Conservation (phyloP, 92 coral and sea anemone species). For the Metridium senile region DNA sequence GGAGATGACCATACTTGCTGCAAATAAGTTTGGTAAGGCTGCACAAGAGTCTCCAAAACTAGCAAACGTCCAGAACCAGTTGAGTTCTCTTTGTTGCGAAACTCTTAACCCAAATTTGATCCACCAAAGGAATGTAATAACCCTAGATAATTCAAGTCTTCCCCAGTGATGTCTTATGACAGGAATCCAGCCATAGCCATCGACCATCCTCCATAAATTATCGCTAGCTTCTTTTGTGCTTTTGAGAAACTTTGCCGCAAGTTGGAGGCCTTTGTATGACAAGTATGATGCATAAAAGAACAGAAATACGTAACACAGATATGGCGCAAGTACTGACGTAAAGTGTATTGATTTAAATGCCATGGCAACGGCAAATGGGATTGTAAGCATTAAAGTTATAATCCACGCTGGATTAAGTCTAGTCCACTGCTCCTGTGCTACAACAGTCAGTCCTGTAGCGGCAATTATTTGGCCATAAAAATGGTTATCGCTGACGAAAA, state of each 20-base stretch:
- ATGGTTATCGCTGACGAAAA: constrained; percentile 61
- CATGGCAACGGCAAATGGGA: constrained; percentile 70
- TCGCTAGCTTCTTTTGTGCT: constrained; percentile 51
- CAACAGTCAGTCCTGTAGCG: constrained; percentile 69
- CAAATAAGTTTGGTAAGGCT: constrained; percentile 58
- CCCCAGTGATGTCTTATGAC: constrained; percentile 68
- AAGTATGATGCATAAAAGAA: constrained; percentile 42
- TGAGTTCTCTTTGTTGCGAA: constrained; percentile 29
- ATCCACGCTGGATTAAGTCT: constrained; percentile 54
- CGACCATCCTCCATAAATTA: constrained; percentile 53
- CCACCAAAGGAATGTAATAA: constrained; percentile 75
- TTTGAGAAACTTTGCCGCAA: constrained; percentile 42
- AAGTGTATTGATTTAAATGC: constrained; percentile 51
- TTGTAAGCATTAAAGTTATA: constrained; percentile 47
- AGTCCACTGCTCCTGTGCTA: constrained; percentile 74
- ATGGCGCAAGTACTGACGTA: constrained; percentile 46
- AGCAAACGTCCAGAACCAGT: constrained; percentile 50
- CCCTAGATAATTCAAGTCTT: constrained; percentile 61
- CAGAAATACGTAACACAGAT: constrained; percentile 49
- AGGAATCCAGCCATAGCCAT: constrained; percentile 76
- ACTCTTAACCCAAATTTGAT: constrained; percentile 56
- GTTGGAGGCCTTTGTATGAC: constrained; percentile 61
- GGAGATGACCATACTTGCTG: constrained; percentile 77
- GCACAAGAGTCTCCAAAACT: constrained; percentile 79
- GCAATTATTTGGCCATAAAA: constrained; percentile 73